A percentile compares a stretch with the other conserved stretches of the same genome.
phyloP scores from a whole-genome alignment of 2,113 vertebrate species.

The Austrofundulus limnaeus region DNA sequence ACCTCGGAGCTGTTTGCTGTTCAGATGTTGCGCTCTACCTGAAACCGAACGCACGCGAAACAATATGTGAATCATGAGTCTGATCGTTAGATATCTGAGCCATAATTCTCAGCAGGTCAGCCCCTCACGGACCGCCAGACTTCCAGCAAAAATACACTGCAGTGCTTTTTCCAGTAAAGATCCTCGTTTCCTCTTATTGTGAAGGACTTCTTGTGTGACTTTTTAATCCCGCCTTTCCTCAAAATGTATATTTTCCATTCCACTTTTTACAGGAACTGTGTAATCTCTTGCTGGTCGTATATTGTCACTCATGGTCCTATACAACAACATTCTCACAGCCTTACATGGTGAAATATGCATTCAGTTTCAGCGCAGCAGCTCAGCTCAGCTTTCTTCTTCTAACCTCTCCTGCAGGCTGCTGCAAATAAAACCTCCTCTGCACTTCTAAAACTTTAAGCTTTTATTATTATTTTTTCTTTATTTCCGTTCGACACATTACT shows the following conservation, averaged over 20 bases:
- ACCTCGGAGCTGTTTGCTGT: slow-evolving; percentile 24
- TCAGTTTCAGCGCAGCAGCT: slow-evolving; percentile 24
- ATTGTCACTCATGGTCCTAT: background rate
- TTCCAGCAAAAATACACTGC: slow-evolving; percentile 6
- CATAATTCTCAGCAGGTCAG: slow-evolving; percentile 23
- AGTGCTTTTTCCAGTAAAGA: slow-evolving; percentile 3
- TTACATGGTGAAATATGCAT: slow-evolving; percentile 34
- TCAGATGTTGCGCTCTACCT: slow-evolving; percentile 24
- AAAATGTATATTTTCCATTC: background rate
- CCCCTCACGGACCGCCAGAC: slow-evolving; percentile 17
- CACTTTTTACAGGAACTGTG: background rate
- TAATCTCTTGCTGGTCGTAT: background rate
- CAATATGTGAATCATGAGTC: slow-evolving; percentile 23
- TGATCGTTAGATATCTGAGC: slow-evolving; percentile 30
- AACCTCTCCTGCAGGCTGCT: slow-evolving; percentile 34
- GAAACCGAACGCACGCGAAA: slow-evolving; percentile 6
- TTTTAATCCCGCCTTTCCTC: background rate
- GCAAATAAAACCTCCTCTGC: slow-evolving; percentile 44
- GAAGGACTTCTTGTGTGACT: slow-evolving; percentile 3
- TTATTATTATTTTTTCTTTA: slow-evolving; percentile 27
- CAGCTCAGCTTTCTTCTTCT: slow-evolving; percentile 29
- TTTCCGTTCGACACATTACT: slow-evolving; percentile 24
- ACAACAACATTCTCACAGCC: slow-evolving; percentile 20
- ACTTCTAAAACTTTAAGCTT: too few relatives aligned
- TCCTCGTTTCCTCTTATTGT: background rate